Evolutionary conservation across 2,797 vertebrate species (phyloP).

Genomic region (Channallabes apus): DNA sequence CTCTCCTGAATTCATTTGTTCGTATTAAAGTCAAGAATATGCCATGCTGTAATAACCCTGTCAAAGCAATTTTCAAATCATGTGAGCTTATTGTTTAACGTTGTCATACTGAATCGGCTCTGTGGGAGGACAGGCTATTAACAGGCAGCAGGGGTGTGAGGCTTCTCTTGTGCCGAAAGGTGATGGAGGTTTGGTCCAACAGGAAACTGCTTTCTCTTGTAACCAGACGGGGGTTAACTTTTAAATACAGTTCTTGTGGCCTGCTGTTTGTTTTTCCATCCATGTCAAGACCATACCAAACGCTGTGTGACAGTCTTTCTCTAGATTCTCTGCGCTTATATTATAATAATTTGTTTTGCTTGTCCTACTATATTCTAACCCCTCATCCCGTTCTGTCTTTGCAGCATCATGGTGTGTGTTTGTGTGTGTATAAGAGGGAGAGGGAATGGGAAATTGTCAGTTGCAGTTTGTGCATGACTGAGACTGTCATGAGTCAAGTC

Average conservation of each 20-base stretch:
- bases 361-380: conserved; percentile 24
- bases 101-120: conserved; percentile 28
- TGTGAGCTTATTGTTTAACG: conserved; percentile 31
- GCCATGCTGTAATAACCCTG: conserved; percentile 33
- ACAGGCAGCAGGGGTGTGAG: conserved; percentile 29
- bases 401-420: background rate
- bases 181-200: background rate
- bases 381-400: background rate
- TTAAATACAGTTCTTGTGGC: conserved; percentile 16
- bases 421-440: background rate
- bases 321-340: background rate
- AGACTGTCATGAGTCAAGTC: conserved; percentile 16
- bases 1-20: conserved; percentile 39
- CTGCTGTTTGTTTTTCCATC: background rate
- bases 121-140: conserved; percentile 35
- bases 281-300: conserved; percentile 5
- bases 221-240: conserved; percentile 18
- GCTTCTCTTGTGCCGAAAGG: conserved; percentile 2
- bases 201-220: background rate
- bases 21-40: conserved; percentile 32
- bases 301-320: conserved; percentile 25
- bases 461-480: background rate
- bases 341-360: background rate
- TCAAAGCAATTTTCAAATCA: conserved; percentile 39
- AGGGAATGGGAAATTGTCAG: background rate